Percentiles rank a stretch among this genome's conserved stretches.
Conservation (phyloP, 2,888 invertebrate species). For the Shargacucullia verbasci region DNA sequence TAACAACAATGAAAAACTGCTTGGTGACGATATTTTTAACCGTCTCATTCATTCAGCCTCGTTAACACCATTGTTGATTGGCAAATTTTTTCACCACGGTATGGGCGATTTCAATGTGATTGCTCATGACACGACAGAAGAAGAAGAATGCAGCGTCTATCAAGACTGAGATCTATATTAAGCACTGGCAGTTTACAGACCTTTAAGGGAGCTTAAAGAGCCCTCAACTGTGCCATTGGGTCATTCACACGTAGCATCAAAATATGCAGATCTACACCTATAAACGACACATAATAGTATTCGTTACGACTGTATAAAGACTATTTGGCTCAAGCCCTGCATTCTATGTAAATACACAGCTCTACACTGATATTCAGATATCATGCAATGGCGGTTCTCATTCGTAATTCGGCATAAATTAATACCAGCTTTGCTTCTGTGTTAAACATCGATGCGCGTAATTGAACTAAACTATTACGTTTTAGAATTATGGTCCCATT, state of each 20-base stretch:
- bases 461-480: not conserved
- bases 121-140: no score
- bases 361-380: conserved; percentile 27
- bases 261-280: conserved; percentile 19
- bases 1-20: no score
- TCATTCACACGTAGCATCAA: conserved; percentile 16
- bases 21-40: no score
- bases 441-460: not conserved
- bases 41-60: no score
- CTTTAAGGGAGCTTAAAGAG: no score
- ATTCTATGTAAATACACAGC: conserved; percentile 58
- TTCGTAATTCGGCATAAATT: conserved; percentile 36
- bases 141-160: no score
- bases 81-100: no score
- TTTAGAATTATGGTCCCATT: not conserved
- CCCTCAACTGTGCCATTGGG: not conserved
- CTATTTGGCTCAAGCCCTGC: conserved; percentile 57
- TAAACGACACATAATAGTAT: conserved; percentile 25
- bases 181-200: no score
- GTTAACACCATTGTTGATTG: no score
- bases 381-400: conserved; percentile 36
- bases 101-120: no score
- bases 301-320: conserved; percentile 43
- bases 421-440: conserved; percentile 11
- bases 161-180: no score